Evolutionary conservation across 1,140 invertebrate genomes (phyloP).

Genomic region (Calosoma granatense): DNA sequence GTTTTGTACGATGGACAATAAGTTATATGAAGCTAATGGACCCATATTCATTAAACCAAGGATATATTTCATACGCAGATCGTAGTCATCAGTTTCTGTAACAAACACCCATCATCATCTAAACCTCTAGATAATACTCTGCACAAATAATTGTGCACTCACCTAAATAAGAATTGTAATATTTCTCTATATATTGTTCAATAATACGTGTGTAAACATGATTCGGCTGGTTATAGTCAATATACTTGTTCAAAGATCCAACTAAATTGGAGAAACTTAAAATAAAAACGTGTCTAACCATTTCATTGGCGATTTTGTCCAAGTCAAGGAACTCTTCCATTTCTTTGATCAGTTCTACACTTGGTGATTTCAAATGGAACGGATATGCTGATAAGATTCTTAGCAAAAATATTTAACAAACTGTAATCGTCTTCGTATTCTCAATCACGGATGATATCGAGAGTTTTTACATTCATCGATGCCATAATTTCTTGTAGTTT

Average conservation of each 20-base stretch:
- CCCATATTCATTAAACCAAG: not conserved
- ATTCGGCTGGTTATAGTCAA: too few species aligned
- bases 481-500: not conserved
- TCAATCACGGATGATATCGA: not conserved
- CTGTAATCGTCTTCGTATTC: not conserved
- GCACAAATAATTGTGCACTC: not conserved
- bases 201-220: too few species aligned
- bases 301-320: not conserved
- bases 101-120: not conserved
- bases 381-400: not conserved
- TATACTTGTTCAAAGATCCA: too few species aligned
- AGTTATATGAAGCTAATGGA: not conserved
- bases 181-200: not conserved
- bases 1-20: not conserved
- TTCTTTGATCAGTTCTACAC: not conserved
- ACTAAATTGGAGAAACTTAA: not conserved
- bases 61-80: not conserved
- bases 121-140: too few species aligned
- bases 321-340: not conserved
- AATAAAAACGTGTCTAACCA: not conserved
- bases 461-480: not conserved
- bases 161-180: not conserved
- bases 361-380: not conserved
- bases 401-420: not conserved
- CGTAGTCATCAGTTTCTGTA: not conserved